A percentile compares a stretch with the other conserved stretches of the same genome.
These are phyloP conservation scores for Echeneis naucrates DNA, from an alignment of 2,797 vertebrate species.

Conservation along the genomic window DNA sequence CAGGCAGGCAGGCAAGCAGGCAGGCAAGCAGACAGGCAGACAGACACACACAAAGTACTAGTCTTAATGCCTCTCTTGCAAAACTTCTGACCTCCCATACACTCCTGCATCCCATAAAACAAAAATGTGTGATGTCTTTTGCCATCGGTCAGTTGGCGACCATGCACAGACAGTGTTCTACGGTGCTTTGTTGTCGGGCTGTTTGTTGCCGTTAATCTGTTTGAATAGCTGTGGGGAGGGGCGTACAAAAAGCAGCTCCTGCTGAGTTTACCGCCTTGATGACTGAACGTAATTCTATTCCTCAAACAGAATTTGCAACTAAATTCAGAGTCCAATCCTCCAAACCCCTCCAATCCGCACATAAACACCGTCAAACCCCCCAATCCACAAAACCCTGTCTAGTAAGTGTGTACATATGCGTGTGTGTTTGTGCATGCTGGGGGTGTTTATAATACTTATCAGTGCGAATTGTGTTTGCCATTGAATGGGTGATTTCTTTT, in stretches of 20 bases:
- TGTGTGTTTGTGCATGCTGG: conserved; percentile 45
- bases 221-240: conserved; percentile 76
- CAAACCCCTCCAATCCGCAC: conserved; percentile 39
- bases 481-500: conserved; percentile 59
- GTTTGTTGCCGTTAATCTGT: conserved; percentile 81
- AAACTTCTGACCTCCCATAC: conserved; percentile 29
- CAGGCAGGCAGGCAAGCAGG: too few species aligned
- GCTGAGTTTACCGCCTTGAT: conserved; percentile 80
- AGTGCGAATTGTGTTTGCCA: conserved; percentile 49
- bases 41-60: conserved; percentile 26
- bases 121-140: conserved; percentile 72
- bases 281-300: conserved; percentile 83
- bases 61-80: conserved; percentile 18
- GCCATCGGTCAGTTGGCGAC: conserved; percentile 69
- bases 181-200: conserved; percentile 60
- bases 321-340: conserved; percentile 67
- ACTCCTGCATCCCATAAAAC: conserved; percentile 33
- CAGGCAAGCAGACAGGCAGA: too few species aligned
- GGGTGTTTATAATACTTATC: conserved; percentile 50
- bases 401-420: conserved; percentile 53
- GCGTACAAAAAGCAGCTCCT: conserved; percentile 74
- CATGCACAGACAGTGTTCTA: conserved; percentile 67
- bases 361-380: conserved; percentile 61
- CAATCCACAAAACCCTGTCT: conserved; percentile 65
- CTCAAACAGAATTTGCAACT: conserved; percentile 77